Evolutionary conservation across 1,140 invertebrate species (phyloP).

Genomic region (Trichogramma pretiosum): DNA sequence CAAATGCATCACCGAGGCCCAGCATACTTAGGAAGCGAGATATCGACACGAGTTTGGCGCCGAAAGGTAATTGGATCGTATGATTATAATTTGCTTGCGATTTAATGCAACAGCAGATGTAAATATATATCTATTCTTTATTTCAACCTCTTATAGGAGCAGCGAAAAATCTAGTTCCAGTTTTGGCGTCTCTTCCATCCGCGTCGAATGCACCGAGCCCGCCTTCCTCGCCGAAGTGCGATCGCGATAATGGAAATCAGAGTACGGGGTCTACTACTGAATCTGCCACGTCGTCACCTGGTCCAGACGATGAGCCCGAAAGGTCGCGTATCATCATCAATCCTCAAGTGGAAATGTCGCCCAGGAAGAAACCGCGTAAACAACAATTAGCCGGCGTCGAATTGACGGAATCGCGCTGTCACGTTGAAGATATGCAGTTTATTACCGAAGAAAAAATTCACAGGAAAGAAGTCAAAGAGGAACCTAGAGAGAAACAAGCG

Average conservation of each 20-base stretch:
- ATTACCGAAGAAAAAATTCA: constrained; percentile 52
- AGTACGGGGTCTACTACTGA: constrained; percentile 66
- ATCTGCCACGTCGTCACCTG: constrained; percentile 68
- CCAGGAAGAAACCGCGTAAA: constrained; percentile 49
- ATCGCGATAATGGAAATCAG: constrained; percentile 41
- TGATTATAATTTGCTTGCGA: too few species aligned
- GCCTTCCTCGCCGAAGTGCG: constrained; percentile 44
- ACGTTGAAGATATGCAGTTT: constrained; percentile 62
- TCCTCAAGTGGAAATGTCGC: constrained; percentile 42
- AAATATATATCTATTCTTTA: too few species aligned
- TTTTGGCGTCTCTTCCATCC: constrained; percentile 47
- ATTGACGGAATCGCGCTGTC: constrained; percentile 43
- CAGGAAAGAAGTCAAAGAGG: constrained; percentile 41
- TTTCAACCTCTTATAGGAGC: constrained; percentile 26
- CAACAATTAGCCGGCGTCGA: constrained; percentile 41
- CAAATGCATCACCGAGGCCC: constrained; percentile 57
- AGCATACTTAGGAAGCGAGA: constrained; percentile 61
- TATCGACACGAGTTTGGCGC: constrained; percentile 36
- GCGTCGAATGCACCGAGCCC: constrained; percentile 38
- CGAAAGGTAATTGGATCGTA: too few species aligned
- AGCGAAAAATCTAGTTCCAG: constrained; percentile 52
- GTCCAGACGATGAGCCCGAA: constrained; percentile 55
- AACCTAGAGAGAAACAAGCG: constrained; percentile 28
- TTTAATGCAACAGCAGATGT: too few species aligned
- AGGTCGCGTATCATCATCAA: constrained; percentile 37